phyloP scores from a whole-genome alignment of 2,888 invertebrate species.

The Anagyrus pseudococci region DNA sequence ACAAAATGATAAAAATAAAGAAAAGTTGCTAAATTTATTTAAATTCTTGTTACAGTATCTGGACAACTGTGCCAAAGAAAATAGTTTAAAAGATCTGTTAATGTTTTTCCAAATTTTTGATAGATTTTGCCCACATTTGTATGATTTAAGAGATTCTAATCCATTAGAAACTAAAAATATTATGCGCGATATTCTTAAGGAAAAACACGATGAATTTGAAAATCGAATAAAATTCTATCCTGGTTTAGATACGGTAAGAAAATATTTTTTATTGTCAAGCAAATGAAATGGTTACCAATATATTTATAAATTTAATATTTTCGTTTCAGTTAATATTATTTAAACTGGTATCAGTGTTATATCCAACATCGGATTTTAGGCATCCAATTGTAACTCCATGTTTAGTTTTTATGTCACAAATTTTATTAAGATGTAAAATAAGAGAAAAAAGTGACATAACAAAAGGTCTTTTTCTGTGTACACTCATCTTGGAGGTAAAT shows the following conservation, averaged over 20 bases:
- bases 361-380: slow-evolving; percentile 86
- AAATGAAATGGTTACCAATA: neutral
- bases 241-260: slow-evolving; percentile 67
- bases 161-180: slow-evolving; percentile 72
- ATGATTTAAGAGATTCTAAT: slow-evolving; percentile 75
- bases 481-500: slow-evolving; percentile 75
- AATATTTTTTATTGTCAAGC: slow-evolving; percentile 8
- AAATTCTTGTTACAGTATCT: slow-evolving; percentile 79
- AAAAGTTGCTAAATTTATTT: slow-evolving; percentile 76
- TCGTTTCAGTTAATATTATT: slow-evolving; percentile 73
- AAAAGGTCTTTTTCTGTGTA: slow-evolving; percentile 78
- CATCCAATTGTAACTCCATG: slow-evolving; percentile 78
- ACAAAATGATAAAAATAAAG: slow-evolving; percentile 78
- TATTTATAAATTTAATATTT: slow-evolving; percentile 7
- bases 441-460: slow-evolving; percentile 73
- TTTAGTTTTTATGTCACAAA: slow-evolving; percentile 82
- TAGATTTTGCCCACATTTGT: slow-evolving; percentile 63
- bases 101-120: slow-evolving; percentile 69
- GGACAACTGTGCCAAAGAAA: slow-evolving; percentile 68
- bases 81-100: slow-evolving; percentile 58
- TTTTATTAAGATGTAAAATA: slow-evolving; percentile 72
- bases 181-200: slow-evolving; percentile 73
- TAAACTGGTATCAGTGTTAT: slow-evolving; percentile 81
- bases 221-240: slow-evolving; percentile 70
- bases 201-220: slow-evolving; percentile 73